These are phyloP conservation scores for Temnopleurus reevesii DNA, from an alignment of 53 echinoderm and acorn worm species.

Conservation along the genomic window DNA sequence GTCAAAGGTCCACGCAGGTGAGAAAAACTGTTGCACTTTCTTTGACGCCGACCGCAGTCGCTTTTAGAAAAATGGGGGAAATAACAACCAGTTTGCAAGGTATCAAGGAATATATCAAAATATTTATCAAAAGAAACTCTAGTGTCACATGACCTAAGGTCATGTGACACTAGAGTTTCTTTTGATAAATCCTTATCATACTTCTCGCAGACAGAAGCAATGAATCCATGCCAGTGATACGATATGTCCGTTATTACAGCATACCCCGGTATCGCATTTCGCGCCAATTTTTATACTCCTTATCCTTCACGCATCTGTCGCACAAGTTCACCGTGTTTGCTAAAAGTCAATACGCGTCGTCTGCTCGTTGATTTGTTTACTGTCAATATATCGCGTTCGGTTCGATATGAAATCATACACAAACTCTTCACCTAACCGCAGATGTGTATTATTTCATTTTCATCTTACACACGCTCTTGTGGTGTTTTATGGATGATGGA, in stretches of 20 bases:
- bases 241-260: conserved; percentile 22
- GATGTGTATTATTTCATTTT: conserved; percentile 13
- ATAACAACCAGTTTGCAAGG: neutral
- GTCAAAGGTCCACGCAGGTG: no score
- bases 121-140: neutral
- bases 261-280: neutral
- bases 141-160: conserved; percentile 6
- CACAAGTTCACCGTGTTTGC: conserved; percentile 34
- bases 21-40: no score
- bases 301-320: neutral
- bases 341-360: conserved; percentile 9
- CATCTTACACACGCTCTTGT: neutral
- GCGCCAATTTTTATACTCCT: neutral
- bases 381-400: neutral
- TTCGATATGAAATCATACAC: conserved; percentile 1
- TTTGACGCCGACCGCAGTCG: no score
- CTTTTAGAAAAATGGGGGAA: no score
- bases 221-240: neutral
- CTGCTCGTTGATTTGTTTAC: neutral
- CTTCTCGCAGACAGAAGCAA: neutral
- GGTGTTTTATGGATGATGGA: neutral
- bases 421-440: neutral
- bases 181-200: neutral
- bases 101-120: neutral
- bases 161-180: conserved; percentile 3